Percentiles rank a stretch among this genome's conserved stretches.
Conservation (phyloP, 2,888 invertebrate genomes). For the Folsomia candida region DNA sequence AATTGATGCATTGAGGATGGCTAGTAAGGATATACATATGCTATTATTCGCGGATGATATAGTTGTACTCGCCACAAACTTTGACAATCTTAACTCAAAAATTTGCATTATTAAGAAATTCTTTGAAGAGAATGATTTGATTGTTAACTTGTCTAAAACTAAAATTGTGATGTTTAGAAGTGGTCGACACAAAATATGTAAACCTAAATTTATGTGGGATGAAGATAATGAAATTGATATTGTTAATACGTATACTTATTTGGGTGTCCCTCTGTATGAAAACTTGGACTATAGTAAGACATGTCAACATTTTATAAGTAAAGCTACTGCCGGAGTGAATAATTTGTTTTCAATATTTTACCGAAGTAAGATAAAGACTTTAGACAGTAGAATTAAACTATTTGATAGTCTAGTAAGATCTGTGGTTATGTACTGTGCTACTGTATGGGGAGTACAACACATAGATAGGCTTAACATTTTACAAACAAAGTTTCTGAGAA, state of each 20-base stretch:
- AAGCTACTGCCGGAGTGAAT: neutral
- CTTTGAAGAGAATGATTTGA: neutral
- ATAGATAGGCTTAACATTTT: neutral
- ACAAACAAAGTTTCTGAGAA: slow-evolving; percentile 2
- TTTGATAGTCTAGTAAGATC: slow-evolving; percentile 6
- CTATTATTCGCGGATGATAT: slow-evolving; percentile 11
- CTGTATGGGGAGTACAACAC: neutral
- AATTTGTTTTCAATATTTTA: neutral
- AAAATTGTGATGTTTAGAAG: neutral
- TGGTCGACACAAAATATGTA: neutral
- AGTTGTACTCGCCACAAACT: neutral
- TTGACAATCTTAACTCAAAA: neutral
- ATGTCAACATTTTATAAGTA: neutral
- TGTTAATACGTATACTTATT: slow-evolving; percentile 6
- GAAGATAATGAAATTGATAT: neutral
- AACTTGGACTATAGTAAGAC: neutral
- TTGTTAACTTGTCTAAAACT: slow-evolving; percentile 2
- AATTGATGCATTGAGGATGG: neutral
- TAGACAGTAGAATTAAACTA: neutral
- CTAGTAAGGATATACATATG: neutral
- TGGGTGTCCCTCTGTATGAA: slow-evolving; percentile 10
- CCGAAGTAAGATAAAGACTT: neutral
- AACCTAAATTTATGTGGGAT: neutral
- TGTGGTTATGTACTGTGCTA: neutral
- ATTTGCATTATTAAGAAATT: neutral